Base-by-base conservation (phyloP, 2,113 vertebrate genomes). In the Pardalotus punctatus region DNA sequence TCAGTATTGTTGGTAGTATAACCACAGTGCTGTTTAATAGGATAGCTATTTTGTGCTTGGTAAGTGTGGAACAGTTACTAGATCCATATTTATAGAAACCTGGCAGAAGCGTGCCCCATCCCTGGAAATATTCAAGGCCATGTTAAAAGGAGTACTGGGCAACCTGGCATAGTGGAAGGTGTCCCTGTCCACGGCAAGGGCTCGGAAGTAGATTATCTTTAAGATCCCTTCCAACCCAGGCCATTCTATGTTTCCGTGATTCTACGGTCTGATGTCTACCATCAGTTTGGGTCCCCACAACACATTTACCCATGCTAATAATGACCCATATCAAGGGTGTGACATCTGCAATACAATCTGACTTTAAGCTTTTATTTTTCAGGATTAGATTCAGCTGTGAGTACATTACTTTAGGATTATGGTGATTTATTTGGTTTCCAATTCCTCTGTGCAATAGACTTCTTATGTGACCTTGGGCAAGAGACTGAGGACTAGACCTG, bases 401-500 rank as follows among this genome's bases (percentile, higher is more conserved):
- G 10, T 50, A 25, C 29, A 8, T 85, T 86, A 81, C 12, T 12
- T 90, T 61, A 64, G 82, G 43, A 31, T 28, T 78, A 38, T 27
- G n/a, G n/a, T 66, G 51, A 67, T 83, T 77, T 71, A 81, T 77
- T 66, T 78, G 35, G 14, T 88, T 93, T 94, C 53, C 33, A 66
- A 3, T 35, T 83, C 38, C 25, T 83, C 28, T 48, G 64, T 93
- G 60, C 40, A 51, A 14, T 40, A 23, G 60, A 48, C 56, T 90
- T 92, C 64, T 88, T 62, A 28, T 9, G 31, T 93, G 90, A 96
- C 92, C 94, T 96, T 97, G 90, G 82, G 67, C 85, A 84, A 73
- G 76, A 83, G 60, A 74, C 7, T 40, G 76, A 90, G 71, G 50
- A 67, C 81, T 88, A 88, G 50, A 74, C 60, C 56, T 3, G 8